Conservation (phyloP, 2,113 vertebrate species). For the Gobiocypris rarus region DNA sequence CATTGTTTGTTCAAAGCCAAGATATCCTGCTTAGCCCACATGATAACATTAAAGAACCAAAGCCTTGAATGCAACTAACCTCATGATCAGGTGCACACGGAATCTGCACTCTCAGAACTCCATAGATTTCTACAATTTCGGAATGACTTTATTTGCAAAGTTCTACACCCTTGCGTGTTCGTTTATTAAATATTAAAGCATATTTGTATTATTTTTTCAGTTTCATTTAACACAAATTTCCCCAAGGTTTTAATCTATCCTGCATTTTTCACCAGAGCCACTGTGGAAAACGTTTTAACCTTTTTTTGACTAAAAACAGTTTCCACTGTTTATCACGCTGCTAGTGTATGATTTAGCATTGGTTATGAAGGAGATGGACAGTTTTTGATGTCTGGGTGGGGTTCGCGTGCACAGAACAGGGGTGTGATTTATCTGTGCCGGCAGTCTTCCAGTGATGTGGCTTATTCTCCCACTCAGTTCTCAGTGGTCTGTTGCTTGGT, state of each 20-base stretch:
- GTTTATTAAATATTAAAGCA: not conserved
- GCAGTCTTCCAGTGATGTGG: conserved; percentile 26
- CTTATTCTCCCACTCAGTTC: conserved; percentile 31
- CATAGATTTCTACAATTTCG: no score
- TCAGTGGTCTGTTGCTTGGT: conserved; percentile 42
- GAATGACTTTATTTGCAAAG: no score
- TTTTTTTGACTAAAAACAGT: conserved; percentile 15
- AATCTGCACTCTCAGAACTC: not conserved
- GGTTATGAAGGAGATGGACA: not conserved
- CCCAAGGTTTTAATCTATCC: not conserved
- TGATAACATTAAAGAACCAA: not conserved
- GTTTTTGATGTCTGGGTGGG: conserved; percentile 33
- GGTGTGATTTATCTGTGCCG: conserved; percentile 33
- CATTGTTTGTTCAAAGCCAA: not conserved
- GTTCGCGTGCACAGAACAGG: conserved; percentile 12
- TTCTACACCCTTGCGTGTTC: not conserved
- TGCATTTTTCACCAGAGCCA: not conserved
- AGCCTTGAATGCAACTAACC: not conserved
- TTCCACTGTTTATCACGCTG: not conserved
- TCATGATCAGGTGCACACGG: not conserved
- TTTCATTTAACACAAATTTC: not conserved
- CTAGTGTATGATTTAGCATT: conserved; percentile 25
- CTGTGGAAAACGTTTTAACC: not conserved
- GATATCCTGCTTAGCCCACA: no score
- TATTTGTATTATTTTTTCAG: not conserved